Conservation (phyloP, 1,140 invertebrate genomes). For the Varroa destructor region DNA sequence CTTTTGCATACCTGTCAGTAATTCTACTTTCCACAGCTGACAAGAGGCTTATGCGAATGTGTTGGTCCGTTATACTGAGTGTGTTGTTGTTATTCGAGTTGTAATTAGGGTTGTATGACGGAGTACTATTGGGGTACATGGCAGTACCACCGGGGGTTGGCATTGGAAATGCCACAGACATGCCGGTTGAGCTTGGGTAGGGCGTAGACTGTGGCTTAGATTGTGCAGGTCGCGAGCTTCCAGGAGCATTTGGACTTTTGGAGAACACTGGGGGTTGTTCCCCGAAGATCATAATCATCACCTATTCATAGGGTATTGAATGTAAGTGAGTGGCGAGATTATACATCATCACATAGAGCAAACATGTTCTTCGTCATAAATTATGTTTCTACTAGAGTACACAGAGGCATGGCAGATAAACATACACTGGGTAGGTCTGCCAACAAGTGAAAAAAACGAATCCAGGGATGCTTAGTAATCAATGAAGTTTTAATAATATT, state of each 20-base stretch:
- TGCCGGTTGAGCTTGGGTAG: constrained; percentile 50
- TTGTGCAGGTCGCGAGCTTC: constrained; percentile 36
- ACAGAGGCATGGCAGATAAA: too few relatives aligned
- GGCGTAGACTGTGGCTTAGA: constrained; percentile 54
- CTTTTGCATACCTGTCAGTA: constrained; percentile 46
- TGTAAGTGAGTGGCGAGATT: not conserved
- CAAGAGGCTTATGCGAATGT: constrained; percentile 78
- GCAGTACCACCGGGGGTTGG: not conserved
- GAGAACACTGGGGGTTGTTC: constrained; percentile 83
- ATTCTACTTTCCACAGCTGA: constrained; percentile 91
- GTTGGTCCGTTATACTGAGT: constrained; percentile 82
- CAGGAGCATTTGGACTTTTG: constrained; percentile 37
- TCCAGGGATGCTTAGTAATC: too few relatives aligned
- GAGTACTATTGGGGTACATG: constrained; percentile 10
- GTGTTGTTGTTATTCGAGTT: constrained; percentile 30
- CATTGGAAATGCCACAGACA: constrained; percentile 7
- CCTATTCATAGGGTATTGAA: constrained; percentile 43
- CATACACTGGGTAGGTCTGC: too few relatives aligned
- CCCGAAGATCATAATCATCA: constrained; percentile 83
- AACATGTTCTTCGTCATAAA: too few relatives aligned
- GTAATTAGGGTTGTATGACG: constrained; percentile 30
- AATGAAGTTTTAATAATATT: too few relatives aligned
- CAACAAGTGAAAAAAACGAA: too few relatives aligned
- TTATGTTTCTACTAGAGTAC: too few relatives aligned
- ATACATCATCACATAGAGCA: too few relatives aligned